phyloP scores from a whole-genome alignment of 2,797 vertebrate genomes.

The Scolopax rusticola region DNA sequence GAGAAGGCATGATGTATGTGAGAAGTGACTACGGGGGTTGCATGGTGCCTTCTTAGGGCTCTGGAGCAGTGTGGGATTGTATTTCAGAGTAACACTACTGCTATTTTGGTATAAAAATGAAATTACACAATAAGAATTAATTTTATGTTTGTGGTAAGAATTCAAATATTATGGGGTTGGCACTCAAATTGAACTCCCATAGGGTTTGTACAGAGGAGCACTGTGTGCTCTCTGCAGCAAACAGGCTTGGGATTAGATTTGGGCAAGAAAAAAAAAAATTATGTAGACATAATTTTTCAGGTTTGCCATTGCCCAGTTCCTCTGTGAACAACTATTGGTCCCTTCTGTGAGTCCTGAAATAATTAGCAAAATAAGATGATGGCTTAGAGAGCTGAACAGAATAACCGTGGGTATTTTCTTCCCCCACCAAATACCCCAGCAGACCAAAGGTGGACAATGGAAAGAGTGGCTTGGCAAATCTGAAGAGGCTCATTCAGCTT shows the following conservation, averaged over 20 bases:
- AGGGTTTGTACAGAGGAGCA: neutral
- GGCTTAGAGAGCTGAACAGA: neutral
- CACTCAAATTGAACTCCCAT: neutral
- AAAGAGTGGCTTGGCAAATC: neutral
- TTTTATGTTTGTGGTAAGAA: neutral
- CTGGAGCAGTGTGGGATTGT: neutral
- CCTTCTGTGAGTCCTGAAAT: neutral
- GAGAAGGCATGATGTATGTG: neutral
- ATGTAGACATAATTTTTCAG: neutral
- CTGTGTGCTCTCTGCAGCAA: neutral
- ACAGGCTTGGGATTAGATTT: neutral
- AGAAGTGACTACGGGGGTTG: neutral
- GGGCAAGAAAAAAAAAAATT: neutral
- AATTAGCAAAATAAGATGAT: neutral
- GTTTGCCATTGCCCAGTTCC: neutral
- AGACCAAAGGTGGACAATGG: neutral
- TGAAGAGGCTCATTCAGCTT: neutral
- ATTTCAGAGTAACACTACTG: neutral
- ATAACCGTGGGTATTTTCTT: neutral
- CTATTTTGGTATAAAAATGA: neutral
- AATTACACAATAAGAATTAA: neutral
- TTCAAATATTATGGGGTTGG: neutral
- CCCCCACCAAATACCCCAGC: neutral
- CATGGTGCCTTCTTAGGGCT: fast-evolving
- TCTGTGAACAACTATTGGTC: neutral